Percentiles rank a stretch among this genome's conserved stretches.
These are phyloP conservation scores for Stegodyphus mimosarum DNA, from an alignment of 1,140 invertebrate genomes.

Conservation along the genomic window DNA sequence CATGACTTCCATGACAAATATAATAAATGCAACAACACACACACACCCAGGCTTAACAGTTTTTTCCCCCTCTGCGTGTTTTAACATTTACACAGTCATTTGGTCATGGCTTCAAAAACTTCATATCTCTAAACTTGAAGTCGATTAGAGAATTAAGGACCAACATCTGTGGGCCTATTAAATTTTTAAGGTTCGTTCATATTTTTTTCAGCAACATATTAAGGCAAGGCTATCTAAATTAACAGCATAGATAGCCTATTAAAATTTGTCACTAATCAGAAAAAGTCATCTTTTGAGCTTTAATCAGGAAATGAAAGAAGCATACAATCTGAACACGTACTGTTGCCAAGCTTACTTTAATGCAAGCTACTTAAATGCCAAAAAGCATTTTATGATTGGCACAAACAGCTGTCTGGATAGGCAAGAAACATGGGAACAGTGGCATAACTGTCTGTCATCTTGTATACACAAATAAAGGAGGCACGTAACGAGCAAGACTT, in stretches of 20 bases:
- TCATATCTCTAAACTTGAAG: conserved; percentile 14
- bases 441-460: conserved; percentile 19
- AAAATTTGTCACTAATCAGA: neutral
- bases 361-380: conserved; percentile 29
- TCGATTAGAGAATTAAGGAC: neutral
- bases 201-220: conserved; percentile 14
- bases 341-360: conserved; percentile 29
- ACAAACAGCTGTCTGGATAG: conserved; percentile 46
- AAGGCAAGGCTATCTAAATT: conserved; percentile 53
- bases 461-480: conserved; percentile 34
- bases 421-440: conserved; percentile 34
- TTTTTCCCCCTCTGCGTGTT: neutral
- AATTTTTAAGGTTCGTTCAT: conserved; percentile 5
- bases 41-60: too few relatives aligned
- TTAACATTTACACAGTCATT: conserved; percentile 27
- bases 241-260: conserved; percentile 35
- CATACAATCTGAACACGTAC: neutral
- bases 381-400: conserved; percentile 23
- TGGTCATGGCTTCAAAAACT: conserved; percentile 4
- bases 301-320: conserved; percentile 34
- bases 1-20: too few relatives aligned
- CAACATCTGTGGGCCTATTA: conserved; percentile 1
- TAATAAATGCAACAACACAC: too few relatives aligned
- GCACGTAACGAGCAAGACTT: conserved; percentile 39
- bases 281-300: conserved; percentile 46